Evolutionary conservation across 2,888 invertebrate species (phyloP).

Genomic region (Pasiphila rectangulata): DNA sequence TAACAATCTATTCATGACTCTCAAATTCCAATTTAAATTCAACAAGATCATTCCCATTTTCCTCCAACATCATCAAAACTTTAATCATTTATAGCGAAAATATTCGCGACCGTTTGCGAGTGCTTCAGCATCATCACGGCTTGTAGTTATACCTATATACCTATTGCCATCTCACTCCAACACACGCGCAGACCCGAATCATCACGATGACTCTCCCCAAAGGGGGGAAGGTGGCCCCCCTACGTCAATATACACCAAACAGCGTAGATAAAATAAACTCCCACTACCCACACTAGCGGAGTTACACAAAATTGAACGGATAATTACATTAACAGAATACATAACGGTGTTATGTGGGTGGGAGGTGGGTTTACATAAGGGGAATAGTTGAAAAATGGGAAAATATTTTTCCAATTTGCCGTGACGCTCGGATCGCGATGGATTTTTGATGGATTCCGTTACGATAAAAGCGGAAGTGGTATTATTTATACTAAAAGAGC

Average conservation of each 20-base stretch:
- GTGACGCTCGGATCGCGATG: constrained; percentile 16
- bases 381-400: constrained; percentile 45
- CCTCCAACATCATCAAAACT: background rate
- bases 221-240: constrained; percentile 42
- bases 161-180: constrained; percentile 54
- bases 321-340: constrained; percentile 71
- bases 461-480: background rate
- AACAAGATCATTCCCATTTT: too few relatives aligned
- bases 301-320: constrained; percentile 69
- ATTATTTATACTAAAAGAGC: constrained; percentile 2
- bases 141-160: constrained; percentile 46
- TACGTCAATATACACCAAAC: constrained; percentile 69
- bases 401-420: constrained; percentile 50
- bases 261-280: constrained; percentile 67
- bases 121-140: constrained; percentile 16
- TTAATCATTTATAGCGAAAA: background rate
- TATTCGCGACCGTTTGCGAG: background rate
- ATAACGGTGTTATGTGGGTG: constrained; percentile 31
- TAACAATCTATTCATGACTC: too few relatives aligned
- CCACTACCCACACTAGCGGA: constrained; percentile 31
- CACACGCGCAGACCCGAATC: constrained; percentile 71
- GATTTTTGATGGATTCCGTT: constrained; percentile 11
- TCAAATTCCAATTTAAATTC: too few relatives aligned
- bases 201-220: constrained; percentile 52
- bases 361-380: constrained; percentile 26